phyloP scores from a whole-genome alignment of 2,797 vertebrate species.

The Siniperca undulata region DNA sequence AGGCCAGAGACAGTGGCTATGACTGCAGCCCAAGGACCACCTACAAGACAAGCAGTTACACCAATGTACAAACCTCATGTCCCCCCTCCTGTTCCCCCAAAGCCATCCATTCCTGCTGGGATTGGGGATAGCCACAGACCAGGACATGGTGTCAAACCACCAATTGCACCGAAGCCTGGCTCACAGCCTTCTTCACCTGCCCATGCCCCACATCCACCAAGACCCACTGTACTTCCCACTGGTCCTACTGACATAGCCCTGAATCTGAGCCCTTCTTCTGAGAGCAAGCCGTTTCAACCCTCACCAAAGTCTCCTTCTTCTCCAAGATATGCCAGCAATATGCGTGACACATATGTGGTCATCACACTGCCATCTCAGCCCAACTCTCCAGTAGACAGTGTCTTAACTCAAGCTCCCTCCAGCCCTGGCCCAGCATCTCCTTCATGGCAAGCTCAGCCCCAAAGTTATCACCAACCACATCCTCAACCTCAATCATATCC shows the following conservation, averaged over 20 bases:
- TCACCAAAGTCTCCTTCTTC: conserved; percentile 94
- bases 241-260: conserved; percentile 86
- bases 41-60: conserved; percentile 75
- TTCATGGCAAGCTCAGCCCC: conserved; percentile 80
- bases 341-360: conserved; percentile 96
- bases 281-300: conserved; percentile 89
- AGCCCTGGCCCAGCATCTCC: conserved; percentile 86
- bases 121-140: conserved; percentile 91
- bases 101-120: conserved; percentile 92
- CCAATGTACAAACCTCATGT: conserved; percentile 87
- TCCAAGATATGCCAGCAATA: conserved; percentile 90
- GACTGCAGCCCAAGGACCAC: conserved; percentile 70
- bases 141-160: conserved; percentile 90
- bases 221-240: conserved; percentile 86
- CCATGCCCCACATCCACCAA: conserved; percentile 81
- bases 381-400: conserved; percentile 92
- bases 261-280: conserved; percentile 91
- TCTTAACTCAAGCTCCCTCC: conserved; percentile 89
- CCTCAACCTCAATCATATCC: conserved; percentile 72
- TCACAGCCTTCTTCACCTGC: conserved; percentile 82
- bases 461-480: conserved; percentile 72
- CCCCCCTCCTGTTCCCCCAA: conserved; percentile 96
- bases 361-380: conserved; percentile 99
- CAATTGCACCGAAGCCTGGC: conserved; percentile 93
- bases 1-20: conserved; percentile 75